Base-by-base conservation (phyloP, 2,888 invertebrate genomes). In the Harmothoe impar region DNA sequence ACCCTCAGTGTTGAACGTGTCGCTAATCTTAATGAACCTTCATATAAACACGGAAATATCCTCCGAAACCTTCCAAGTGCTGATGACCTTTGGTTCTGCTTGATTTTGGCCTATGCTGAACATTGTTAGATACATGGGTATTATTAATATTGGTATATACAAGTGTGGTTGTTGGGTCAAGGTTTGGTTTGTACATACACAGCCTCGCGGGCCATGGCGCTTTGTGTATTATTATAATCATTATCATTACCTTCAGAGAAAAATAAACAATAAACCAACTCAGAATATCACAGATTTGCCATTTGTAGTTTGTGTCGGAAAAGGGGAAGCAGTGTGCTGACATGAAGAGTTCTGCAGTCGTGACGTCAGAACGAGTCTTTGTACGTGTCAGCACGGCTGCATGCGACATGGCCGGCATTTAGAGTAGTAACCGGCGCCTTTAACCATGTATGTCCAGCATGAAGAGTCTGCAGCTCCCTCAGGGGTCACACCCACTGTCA, bases 271-370 rank as follows among this genome's bases (percentile, higher is more conserved):
- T 43, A 81, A 81, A 81, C 33, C 35, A 81, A 81, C 33, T 25
- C 43, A 81, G 43, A 43, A 81, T 81, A 81, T 81, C 81, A 81
- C 81, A 81, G 81, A 81, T 81, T 81, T 81, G 81, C 81, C 81
- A 81, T 81, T 43, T 81, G 81, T 81, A 23, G 81, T 81, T 33
- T 81, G 33, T 81, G 81, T 81, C 81, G 81, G 81, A 81, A 81
- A 81, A 43, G 35, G 33, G 81, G 35, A 10, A 43, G 35, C 81
- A 81, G 43, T 20, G 43, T 12, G 43, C 17, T 33, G 81, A 43
- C 43, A 23, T 35, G 3, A 77, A 10, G 43, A 35, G 81, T 81
- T 72, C 15, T 15, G 17, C 72, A 12, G 72, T 20, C 3, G 62
- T 17, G 62, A 62, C 62, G 25, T 62, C 62, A 12, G 3, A 5